Conservation (phyloP, 2,797 vertebrate genomes). For the Phoebastria nigripes region DNA sequence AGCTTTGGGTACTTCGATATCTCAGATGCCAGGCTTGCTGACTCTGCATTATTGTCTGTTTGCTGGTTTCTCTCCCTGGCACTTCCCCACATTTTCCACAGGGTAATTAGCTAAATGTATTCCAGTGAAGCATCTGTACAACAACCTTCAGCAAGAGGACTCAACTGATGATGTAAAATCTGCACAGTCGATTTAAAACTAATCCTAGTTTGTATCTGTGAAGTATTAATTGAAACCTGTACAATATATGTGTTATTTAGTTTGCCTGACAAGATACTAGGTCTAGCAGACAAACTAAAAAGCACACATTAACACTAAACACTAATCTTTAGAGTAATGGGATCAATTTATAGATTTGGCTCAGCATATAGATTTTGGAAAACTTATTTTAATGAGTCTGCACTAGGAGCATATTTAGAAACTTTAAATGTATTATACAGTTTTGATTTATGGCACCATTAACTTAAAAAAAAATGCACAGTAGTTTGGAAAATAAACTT, state of each 20-base stretch:
- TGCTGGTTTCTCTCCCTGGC: background rate
- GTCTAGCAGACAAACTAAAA: background rate
- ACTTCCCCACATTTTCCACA: conserved; percentile 25
- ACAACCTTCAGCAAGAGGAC: conserved; percentile 1
- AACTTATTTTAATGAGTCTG: background rate
- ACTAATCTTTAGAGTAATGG: background rate
- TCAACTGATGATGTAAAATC: background rate
- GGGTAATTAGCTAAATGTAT: background rate
- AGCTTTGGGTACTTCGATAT: background rate
- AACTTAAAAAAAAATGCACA: background rate
- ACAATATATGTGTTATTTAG: background rate
- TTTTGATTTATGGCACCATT: background rate
- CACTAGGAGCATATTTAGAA: background rate
- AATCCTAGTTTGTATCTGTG: background rate
- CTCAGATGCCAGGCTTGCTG: background rate
- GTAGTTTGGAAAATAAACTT: background rate
- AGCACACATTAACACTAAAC: background rate
- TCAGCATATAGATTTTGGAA: background rate
- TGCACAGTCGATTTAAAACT: background rate
- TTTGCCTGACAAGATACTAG: background rate
- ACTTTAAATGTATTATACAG: background rate
- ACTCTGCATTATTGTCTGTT: background rate
- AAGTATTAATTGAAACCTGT: background rate
- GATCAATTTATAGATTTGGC: background rate
- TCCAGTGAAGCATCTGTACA: conserved; percentile 34